Percentiles rank a stretch among this genome's conserved stretches.
These are phyloP conservation scores for Onychomys leucogaster DNA, from an alignment of 2,797 vertebrate species.

Conservation along the genomic window DNA sequence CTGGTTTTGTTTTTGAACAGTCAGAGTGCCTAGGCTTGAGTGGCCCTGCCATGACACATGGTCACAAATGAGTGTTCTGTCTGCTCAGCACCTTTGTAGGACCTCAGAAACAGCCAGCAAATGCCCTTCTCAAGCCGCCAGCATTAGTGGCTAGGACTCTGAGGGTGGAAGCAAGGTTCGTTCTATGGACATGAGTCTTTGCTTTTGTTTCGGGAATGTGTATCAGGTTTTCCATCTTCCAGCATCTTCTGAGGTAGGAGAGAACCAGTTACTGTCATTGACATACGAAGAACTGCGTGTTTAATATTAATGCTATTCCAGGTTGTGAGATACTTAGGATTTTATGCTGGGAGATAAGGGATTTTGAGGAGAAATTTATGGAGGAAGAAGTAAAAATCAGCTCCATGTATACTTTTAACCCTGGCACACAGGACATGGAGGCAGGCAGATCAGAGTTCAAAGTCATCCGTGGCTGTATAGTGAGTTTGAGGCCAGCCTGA, in stretches of 20 bases:
- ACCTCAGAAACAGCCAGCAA: not conserved
- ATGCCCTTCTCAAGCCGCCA: not conserved
- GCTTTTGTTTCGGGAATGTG: not conserved
- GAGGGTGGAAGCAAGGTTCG: not conserved
- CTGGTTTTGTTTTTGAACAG: not conserved
- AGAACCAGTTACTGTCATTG: not conserved
- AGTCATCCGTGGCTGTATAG: not conserved
- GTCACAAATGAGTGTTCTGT: not conserved
- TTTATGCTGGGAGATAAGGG: not conserved
- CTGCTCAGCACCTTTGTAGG: not conserved
- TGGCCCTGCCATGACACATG: not conserved
- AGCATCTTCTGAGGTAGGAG: not conserved
- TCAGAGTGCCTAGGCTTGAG: not conserved
- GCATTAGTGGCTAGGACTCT: not conserved
- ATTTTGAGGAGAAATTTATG: not conserved
- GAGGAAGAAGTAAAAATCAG: not conserved
- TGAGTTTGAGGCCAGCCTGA: not conserved
- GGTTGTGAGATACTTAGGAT: too few species aligned
- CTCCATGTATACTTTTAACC: not conserved
- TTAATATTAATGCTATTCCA: not conserved
- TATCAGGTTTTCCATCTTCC: not conserved
- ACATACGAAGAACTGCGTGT: not conserved
- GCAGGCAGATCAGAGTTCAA: not conserved
- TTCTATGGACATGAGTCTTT: not conserved
- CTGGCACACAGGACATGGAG: not conserved